Evolutionary conservation across 1,140 invertebrate species (phyloP), one percentile per base, ranked within the genome.

Genomic region (Neomicropteryx cornuta): DNA sequence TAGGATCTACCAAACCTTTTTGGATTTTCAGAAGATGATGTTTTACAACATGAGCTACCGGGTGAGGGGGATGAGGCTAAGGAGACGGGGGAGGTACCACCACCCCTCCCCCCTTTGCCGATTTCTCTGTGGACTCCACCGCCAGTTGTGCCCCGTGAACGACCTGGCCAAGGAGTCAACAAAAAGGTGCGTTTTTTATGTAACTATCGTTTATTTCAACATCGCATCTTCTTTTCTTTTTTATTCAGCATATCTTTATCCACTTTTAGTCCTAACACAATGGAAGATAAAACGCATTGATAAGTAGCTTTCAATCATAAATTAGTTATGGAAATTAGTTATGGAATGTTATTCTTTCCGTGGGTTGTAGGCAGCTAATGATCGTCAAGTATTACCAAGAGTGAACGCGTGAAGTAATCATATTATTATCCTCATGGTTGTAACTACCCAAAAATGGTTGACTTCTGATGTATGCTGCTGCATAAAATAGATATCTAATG

Each of bases 141-240:
- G 3, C 54, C 64, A 5, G 63, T 72, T 47, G 61, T 75, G 29
- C 75, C 77, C 0, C 46, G 62, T 0, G 80, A 84, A 55, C 56
- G 56, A 36, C 63, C 76, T n/a, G 81, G 80, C 2, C 67, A 66
- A 8, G 81, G 81, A 0, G 56, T 69, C 4, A 83, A 83, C 50
- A 71, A 69, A 38, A 76, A 75, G 51, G 72, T 72, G 44, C 10
- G 6, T 20, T 19, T 8, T n/a, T 27, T n/a, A 27, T 27, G 24
- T 27, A 27, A 8, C 8, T 27, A n/a, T 8, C 6, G 6, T 27
- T 8, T n/a, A 8, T 27, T 27, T 27, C 24, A 8, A 27, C n/a
- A n/a, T 8, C 24, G 8, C 24, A n/a, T 8, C 24, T 27, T 27
- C 30, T 31, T 31, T 31, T 14, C 18, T 19, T 35, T n/a, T 19